A percentile compares a stretch with the other conserved stretches of the same genome.
These are phyloP conservation scores for Phasia obesa DNA, from an alignment of 2,888 invertebrate species.

Conservation along the genomic window DNA sequence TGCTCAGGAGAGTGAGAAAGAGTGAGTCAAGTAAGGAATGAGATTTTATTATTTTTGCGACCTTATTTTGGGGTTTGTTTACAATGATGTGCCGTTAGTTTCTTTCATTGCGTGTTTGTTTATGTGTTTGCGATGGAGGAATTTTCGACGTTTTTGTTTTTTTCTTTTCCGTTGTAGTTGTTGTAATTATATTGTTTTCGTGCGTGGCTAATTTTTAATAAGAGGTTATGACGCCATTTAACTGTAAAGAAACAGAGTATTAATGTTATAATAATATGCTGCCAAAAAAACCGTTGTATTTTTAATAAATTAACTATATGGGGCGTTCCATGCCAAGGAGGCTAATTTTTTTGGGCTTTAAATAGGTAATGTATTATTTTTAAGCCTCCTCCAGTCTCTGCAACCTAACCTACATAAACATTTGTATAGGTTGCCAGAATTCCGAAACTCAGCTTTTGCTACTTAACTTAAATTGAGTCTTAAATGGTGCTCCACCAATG, in stretches of 20 bases:
- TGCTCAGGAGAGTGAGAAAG: background rate
- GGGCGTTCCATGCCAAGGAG: too few species aligned
- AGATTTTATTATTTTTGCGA: slow-evolving; percentile 23
- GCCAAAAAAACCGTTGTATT: too few species aligned
- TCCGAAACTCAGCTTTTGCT: too few species aligned
- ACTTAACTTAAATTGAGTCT: too few species aligned
- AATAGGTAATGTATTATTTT: too few species aligned
- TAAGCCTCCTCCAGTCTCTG: too few species aligned
- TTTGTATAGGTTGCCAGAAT: too few species aligned
- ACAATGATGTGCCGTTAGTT: slow-evolving; percentile 12
- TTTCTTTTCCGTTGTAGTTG: slow-evolving; percentile 1
- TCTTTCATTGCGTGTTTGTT: slow-evolving; percentile 32
- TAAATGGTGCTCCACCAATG: too few species aligned
- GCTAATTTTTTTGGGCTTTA: too few species aligned
- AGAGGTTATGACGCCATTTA: slow-evolving; percentile 37
- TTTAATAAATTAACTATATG: too few species aligned
- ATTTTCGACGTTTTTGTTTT: background rate
- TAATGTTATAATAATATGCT: background rate
- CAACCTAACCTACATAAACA: too few species aligned
- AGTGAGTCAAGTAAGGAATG: background rate
- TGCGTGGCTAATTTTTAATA: slow-evolving; percentile 28
- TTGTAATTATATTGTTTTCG: slow-evolving; percentile 8
- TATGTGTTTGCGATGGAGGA: background rate
- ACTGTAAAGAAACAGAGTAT: slow-evolving; percentile 41
- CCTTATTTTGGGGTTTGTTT: slow-evolving; percentile 7